Evolutionary conservation across 2,797 vertebrate species (phyloP).

Genomic region (Lepilemur septentrionalis): DNA sequence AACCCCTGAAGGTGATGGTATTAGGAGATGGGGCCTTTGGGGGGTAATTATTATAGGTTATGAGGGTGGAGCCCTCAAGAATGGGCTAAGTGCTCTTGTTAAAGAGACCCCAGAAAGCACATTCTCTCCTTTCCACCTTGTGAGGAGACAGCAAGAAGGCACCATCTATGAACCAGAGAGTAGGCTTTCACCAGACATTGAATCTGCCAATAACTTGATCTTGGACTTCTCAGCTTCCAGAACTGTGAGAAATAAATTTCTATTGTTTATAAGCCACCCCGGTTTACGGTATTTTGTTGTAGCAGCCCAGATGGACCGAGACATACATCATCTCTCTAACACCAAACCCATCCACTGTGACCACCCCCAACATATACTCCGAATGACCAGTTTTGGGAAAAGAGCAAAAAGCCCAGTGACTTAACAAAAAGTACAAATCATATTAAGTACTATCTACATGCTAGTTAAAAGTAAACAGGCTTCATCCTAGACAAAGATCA

Average conservation of each 20-base stretch:
- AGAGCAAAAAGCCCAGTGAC: background rate
- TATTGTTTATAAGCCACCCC: no score
- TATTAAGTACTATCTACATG: background rate
- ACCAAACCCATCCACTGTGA: background rate
- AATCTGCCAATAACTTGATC: no score
- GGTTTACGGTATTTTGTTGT: no score
- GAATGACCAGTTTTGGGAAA: background rate
- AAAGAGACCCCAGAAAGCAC: background rate
- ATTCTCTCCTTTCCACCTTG: background rate
- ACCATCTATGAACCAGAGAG: no score
- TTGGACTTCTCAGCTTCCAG: no score
- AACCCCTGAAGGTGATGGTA: background rate
- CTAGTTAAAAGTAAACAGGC: background rate
- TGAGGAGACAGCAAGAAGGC: no score
- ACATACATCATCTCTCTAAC: background rate
- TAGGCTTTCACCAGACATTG: no score
- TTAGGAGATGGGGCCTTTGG: background rate
- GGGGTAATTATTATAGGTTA: background rate
- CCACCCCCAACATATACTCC: background rate
- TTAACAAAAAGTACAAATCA: background rate
- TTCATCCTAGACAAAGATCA: background rate
- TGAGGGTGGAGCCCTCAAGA: background rate
- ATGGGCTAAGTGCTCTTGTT: background rate
- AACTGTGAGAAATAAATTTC: no score
- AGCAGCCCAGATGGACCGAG: background rate